Conservation (phyloP, 2,113 vertebrate species). For the Acrocephalus kingi region DNA sequence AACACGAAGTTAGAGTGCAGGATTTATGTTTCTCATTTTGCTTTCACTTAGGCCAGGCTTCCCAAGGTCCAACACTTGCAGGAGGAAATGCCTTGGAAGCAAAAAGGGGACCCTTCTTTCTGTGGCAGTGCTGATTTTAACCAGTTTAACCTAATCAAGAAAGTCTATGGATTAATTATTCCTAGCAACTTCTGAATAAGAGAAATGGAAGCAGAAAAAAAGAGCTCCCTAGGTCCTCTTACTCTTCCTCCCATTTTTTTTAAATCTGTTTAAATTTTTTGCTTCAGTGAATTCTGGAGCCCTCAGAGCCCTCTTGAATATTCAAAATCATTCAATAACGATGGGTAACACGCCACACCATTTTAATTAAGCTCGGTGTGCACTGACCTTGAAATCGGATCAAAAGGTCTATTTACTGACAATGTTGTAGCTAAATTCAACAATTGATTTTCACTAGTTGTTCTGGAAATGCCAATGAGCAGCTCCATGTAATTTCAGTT, state of each 20-base stretch:
- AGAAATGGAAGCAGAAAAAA: not conserved
- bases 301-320: not conserved
- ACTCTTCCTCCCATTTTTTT: not conserved
- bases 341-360: not conserved
- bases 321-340: not conserved
- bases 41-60: not conserved
- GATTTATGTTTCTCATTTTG: not conserved
- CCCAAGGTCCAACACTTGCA: not conserved
- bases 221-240: not conserved
- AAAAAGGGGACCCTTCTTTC: not conserved
- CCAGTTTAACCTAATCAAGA: not conserved
- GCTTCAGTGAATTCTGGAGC: not conserved
- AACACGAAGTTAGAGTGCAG: not conserved
- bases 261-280: not conserved
- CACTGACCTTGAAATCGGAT: conserved; percentile 48
- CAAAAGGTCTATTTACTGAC: conserved; percentile 23
- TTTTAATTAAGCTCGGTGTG: conserved; percentile 46
- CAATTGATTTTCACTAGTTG: conserved; percentile 49
- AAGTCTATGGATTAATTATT: not conserved
- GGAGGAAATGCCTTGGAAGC: not conserved
- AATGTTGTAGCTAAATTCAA: not conserved
- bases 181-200: not conserved
- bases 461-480: conserved; percentile 4
- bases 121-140: not conserved
- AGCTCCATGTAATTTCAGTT: not conserved